Evolutionary conservation across 2,888 invertebrate species (phyloP), one percentile per base, ranked within the genome.

Genomic region (Empis livida): DNA sequence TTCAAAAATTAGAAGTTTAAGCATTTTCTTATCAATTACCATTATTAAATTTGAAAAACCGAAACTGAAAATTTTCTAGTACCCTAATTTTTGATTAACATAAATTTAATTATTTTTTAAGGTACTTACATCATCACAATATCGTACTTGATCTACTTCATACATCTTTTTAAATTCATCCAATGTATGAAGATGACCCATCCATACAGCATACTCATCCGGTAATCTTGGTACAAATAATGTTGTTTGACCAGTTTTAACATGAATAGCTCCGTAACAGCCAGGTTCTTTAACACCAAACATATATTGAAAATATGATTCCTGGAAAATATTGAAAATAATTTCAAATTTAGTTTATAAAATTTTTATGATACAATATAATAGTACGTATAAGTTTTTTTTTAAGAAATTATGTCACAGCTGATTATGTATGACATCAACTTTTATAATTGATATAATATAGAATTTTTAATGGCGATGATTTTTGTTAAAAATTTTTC

Each of bases 221-320:
- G 91, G 87, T 10, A 94, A 73, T 44, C 82, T 77, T 0, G 94
- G 95, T 13, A 93, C 80, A 73, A 97, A 96, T 17, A 99, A 71
- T 47, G 82, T 72, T 0, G 85, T 71, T 23, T 75, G 74, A 2
- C 82, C 83, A 4, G 79, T 80, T 10, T 71, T 71, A 0, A 91
- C 77, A 54, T 89, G 82, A 38, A 96, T 67, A 2, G 82, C 84
- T 42, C 95, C 95, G 67, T 78, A 93, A 63, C 86, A 96, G 45
- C 84, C 91, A 0, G 94, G 88, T 61, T 97, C 97, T 53, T 86
- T 77, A 0, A 91, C 94, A 11, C 96, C 99, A 68, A 95, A 94
- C 4, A 85, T 64, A 90, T 97, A 99, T 64, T 90, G 93, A 63
- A 99, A 99, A 65, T 86, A 99, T 0, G 96, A 89, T 71, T 99